Evolutionary conservation across 1,140 invertebrate species (phyloP), one percentile per base, ranked within the genome.

Genomic region (Ceratosolen fusciceps): DNA sequence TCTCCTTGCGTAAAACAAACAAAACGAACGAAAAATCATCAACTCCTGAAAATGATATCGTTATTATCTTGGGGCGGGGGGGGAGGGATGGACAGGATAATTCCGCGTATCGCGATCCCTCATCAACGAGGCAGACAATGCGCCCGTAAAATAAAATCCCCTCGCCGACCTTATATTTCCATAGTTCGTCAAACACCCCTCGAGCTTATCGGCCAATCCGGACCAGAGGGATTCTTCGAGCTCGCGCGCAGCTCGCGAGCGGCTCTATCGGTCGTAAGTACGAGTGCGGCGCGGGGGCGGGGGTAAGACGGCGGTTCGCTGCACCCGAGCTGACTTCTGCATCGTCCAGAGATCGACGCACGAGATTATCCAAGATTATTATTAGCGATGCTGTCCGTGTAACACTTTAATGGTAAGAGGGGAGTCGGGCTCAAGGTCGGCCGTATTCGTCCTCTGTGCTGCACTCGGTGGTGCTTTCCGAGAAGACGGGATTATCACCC

Each of bases 301-400:
- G n/a, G n/a, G n/a, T n/a, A n/a, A n/a, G 47, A 68, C 68, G 68
- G 54, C 68, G 76, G 37, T 62, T 78, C 68, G 54, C 39, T 62
- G 56, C 78, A 37, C 52, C 67, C 70, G 58, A 62, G 67, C 58
- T 52, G 31, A 72, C 26, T 49, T 47, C 60, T 39, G 65, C 76
- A 58, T 47, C 34, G 74, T 82, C 79, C 79, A n/a, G 82, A 86
- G 85, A 85, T 86, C 83, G 83, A 84, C 84, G 81, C 82, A 76
- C 81, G 81, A 84, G 85, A 86, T 86, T 85, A 86, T 84, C 83
- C n/a, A n/a, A n/a, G n/a, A n/a, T n/a, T n/a, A 83, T 85, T 84
- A 81, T 84, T 84, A 85, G 85, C 83, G 84, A 84, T 82, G 83
- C 83, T 83, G 85, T 85, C 84, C 85, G 82, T 85, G 84, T 86